Evolutionary conservation across 2,113 vertebrate species (phyloP).

Genomic region (Indicator maculatus): DNA sequence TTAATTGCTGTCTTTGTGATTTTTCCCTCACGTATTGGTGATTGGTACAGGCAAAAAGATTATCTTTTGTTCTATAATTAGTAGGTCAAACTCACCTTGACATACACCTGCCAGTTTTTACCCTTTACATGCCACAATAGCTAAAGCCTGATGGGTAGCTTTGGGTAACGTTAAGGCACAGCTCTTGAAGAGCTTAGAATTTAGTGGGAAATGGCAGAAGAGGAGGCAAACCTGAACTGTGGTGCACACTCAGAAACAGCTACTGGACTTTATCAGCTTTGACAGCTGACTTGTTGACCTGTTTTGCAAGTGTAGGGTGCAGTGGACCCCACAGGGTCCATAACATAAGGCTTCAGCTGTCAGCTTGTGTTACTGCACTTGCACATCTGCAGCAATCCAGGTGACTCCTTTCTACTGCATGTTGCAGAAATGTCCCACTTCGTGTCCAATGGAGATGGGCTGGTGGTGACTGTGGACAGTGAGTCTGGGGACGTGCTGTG

Average conservation of each 20-base stretch:
- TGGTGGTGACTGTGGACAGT: conserved; percentile 96
- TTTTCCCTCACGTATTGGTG: rapidly evolving
- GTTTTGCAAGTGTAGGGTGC: background rate
- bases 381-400: background rate
- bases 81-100: background rate
- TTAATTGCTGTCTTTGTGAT: background rate
- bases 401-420: background rate
- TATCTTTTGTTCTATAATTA: background rate
- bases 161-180: background rate
- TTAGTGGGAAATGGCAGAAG: background rate
- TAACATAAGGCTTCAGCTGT: background rate
- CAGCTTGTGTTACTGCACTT: rapidly evolving
- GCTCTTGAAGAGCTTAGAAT: background rate
- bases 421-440: conserved; percentile 93
- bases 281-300: background rate
- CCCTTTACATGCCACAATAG: background rate
- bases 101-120: background rate
- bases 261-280: no score
- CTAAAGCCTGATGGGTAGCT: background rate
- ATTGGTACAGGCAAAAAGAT: background rate
- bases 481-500: conserved; percentile 93
- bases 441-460: conserved; percentile 94
- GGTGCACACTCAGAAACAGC: background rate
- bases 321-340: background rate
- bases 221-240: background rate